Evolutionary conservation across 2,888 invertebrate genomes (phyloP).

Genomic region (Gisinianus flammeolus): DNA sequence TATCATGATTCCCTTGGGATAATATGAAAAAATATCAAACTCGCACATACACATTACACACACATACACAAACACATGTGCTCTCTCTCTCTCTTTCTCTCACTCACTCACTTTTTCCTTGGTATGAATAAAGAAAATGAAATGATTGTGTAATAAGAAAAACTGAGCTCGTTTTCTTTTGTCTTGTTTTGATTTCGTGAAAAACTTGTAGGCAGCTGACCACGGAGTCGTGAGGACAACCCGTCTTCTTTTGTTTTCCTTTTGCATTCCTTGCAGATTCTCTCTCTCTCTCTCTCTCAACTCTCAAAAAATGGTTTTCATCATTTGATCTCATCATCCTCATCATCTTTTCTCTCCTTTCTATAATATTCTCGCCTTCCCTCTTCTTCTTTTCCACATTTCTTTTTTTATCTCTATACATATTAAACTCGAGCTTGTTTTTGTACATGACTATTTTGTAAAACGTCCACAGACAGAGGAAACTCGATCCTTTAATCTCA

Average conservation of each 20-base stretch:
- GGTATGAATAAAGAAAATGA: too few relatives aligned
- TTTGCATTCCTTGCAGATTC: constrained; percentile 39
- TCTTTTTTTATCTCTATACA: not conserved
- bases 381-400: not conserved
- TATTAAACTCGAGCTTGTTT: too few relatives aligned
- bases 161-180: constrained; percentile 49
- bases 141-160: constrained; percentile 27
- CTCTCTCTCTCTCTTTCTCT: too few relatives aligned
- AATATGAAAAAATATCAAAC: constrained; percentile 10
- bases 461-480: too few relatives aligned
- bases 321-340: constrained; percentile 37
- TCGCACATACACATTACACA: not conserved
- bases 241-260: constrained; percentile 47
- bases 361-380: not conserved
- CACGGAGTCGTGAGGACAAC: constrained; percentile 51
- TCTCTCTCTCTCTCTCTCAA: not conserved
- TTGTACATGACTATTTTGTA: too few relatives aligned
- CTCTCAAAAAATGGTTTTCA: constrained; percentile 35
- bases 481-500: too few relatives aligned
- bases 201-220: constrained; percentile 51
- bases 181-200: constrained; percentile 53
- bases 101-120: too few relatives aligned
- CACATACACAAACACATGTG: not conserved
- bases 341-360: constrained; percentile 7
- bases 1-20: constrained; percentile 9